Evolutionary conservation across 2,113 vertebrate genomes (phyloP).

Genomic region (Gallinago paraguaiae): DNA sequence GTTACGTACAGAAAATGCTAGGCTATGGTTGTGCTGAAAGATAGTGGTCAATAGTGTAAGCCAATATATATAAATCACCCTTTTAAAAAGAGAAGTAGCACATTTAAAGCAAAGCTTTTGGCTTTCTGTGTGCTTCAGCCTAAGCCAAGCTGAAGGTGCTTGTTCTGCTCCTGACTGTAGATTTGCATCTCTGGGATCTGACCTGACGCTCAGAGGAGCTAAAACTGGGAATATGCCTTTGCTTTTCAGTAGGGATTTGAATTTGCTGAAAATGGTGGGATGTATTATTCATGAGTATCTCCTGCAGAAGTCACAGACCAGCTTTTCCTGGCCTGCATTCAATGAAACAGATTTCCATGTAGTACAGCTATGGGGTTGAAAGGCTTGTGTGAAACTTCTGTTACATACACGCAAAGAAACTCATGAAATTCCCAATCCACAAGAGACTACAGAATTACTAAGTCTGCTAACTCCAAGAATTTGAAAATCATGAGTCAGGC

Average conservation of each 20-base stretch:
- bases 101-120: neutral
- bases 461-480: neutral
- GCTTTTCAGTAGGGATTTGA: neutral
- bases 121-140: neutral
- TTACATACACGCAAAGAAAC: neutral
- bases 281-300: conserved; percentile 1
- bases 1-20: neutral
- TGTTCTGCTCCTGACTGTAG: fast-evolving
- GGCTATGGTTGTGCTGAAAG: neutral
- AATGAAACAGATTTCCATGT: neutral
- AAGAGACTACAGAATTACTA: neutral
- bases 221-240: neutral
- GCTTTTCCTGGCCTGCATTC: neutral
- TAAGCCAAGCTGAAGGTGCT: neutral
- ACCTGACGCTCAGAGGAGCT: neutral
- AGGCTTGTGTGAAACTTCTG: conserved; percentile 3
- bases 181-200: neutral
- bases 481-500: neutral
- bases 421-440: neutral
- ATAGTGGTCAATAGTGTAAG: neutral
- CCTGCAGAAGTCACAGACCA: neutral
- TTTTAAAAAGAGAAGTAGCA: neutral
- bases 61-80: neutral
- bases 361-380: neutral
- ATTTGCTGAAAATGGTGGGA: neutral